phyloP scores from a whole-genome alignment of 2,888 invertebrate genomes.

The Phymatocera aterrima region DNA sequence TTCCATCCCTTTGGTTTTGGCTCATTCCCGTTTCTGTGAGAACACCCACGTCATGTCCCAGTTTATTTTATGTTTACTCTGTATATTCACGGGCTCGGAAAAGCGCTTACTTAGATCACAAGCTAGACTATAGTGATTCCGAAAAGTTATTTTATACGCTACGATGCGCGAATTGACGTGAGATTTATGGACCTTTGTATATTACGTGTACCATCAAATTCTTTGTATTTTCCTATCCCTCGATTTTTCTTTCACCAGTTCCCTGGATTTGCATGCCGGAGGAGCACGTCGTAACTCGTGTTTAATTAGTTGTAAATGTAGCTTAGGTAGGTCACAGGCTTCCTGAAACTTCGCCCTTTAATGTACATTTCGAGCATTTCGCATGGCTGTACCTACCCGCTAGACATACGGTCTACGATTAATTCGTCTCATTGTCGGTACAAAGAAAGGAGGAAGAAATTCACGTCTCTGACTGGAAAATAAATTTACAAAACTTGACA shows the following conservation, averaged over 20 bases:
- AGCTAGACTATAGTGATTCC: background rate
- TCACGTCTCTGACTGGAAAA: background rate
- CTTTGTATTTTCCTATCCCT: background rate
- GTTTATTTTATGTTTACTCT: conserved; percentile 9
- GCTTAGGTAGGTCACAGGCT: background rate
- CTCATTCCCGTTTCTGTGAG: background rate
- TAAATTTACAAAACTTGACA: background rate
- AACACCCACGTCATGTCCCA: background rate
- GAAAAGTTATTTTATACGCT: background rate
- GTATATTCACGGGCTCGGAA: background rate
- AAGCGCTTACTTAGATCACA: conserved; percentile 7
- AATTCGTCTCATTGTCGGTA: background rate
- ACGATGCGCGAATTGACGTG: background rate
- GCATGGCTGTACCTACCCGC: background rate
- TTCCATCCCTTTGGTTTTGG: background rate
- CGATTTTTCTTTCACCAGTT: background rate
- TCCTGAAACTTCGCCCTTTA: background rate
- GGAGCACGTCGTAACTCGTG: background rate
- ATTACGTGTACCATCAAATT: background rate
- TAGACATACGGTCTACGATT: background rate
- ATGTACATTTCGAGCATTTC: conserved; percentile 12
- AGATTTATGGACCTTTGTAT: background rate
- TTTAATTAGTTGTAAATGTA: conserved; percentile 4
- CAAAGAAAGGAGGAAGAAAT: background rate
- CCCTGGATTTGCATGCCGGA: background rate